Evolutionary conservation across 2,113 vertebrate genomes (phyloP).

Genomic region (Mesoclemmys tuberculata): DNA sequence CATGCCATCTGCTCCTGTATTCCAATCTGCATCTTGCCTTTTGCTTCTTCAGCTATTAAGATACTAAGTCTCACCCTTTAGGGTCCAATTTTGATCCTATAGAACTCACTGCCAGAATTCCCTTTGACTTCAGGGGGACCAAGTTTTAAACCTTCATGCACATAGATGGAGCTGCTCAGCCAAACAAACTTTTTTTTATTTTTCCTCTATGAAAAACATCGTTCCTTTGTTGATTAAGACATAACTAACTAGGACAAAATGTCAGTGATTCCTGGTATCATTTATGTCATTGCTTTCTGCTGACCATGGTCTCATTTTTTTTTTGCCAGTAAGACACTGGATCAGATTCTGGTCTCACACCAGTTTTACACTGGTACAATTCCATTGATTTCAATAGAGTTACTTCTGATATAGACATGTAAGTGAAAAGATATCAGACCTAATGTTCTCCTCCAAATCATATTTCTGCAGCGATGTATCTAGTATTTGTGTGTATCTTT

Average conservation of each 20-base stretch:
- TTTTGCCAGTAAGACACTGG: not conserved
- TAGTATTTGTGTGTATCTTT: not conserved
- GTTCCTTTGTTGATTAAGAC: no score
- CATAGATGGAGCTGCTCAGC: no score
- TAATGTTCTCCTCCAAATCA: not conserved
- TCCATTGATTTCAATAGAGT: not conserved
- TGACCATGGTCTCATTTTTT: not conserved
- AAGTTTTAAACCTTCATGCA: no score
- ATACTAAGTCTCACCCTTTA: not conserved
- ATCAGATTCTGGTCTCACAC: not conserved
- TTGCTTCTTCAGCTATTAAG: not conserved
- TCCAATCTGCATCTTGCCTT: not conserved
- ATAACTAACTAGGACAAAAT: no score
- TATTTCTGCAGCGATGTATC: accelerated
- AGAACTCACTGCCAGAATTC: not conserved
- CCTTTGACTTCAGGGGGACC: not conserved
- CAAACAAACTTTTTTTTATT: no score
- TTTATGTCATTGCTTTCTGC: not conserved
- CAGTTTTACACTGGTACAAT: not conserved
- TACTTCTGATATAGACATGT: not conserved
- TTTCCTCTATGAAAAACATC: no score
- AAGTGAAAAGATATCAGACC: not conserved
- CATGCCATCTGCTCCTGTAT: no score
- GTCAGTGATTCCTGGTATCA: no score
- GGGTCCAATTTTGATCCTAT: not conserved